Percentiles rank a stretch among this genome's conserved stretches.
phyloP scores from a whole-genome alignment of 2,888 invertebrate genomes.

The Aquatica leii region DNA sequence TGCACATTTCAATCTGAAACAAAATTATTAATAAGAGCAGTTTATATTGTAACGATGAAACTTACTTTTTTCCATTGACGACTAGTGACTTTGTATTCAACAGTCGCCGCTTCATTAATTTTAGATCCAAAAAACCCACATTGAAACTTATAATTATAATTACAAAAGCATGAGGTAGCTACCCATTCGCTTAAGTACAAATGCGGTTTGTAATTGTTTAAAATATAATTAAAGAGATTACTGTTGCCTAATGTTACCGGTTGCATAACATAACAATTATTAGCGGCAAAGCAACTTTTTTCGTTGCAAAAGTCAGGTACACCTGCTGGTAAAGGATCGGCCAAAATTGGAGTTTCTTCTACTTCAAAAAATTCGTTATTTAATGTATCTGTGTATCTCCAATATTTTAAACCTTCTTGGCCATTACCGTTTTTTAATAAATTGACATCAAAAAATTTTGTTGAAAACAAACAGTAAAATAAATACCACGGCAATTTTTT shows the following conservation, averaged over 20 bases:
- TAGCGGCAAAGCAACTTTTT: conserved; percentile 65
- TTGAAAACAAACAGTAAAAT: conserved; percentile 54
- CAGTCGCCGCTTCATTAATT: not conserved
- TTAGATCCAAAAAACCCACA: conserved; percentile 3
- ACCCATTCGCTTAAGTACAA: conserved; percentile 64
- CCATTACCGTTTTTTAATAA: conserved; percentile 61
- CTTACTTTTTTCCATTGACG: not conserved
- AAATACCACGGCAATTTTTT: conserved; percentile 50
- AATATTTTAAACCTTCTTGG: conserved; percentile 55
- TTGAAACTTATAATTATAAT: conserved; percentile 56
- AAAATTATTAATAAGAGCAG: conserved; percentile 1
- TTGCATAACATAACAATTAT: conserved; percentile 62
- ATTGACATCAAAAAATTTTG: conserved; percentile 56
- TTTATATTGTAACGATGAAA: not conserved
- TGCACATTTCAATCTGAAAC: conserved; percentile 61
- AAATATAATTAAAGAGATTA: conserved; percentile 57
- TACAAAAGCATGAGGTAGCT: conserved; percentile 62
- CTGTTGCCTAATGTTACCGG: conserved; percentile 57
- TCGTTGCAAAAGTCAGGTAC: conserved; percentile 58
- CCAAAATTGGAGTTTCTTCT: conserved; percentile 62
- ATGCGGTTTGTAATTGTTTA: conserved; percentile 63
- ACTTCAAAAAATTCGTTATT: conserved; percentile 61
- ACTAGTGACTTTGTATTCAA: not conserved
- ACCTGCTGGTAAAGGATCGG: conserved; percentile 57
- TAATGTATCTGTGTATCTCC: conserved; percentile 48